phyloP scores from a whole-genome alignment of 1,140 invertebrate genomes.

The Eubasilissa regina region DNA sequence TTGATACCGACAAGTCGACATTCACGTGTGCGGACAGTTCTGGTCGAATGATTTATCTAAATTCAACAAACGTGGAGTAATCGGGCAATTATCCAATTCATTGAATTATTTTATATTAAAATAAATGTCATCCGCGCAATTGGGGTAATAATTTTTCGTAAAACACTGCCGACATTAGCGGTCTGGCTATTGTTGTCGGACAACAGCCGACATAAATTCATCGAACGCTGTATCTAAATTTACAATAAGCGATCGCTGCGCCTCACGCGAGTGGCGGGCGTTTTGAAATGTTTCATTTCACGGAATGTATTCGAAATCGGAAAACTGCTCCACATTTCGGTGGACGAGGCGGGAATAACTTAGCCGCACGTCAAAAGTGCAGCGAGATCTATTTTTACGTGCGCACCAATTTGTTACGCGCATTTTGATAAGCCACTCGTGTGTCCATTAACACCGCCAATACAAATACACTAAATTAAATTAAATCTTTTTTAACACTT shows the following conservation, averaged over 20 bases:
- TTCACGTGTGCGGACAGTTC: slow-evolving; percentile 30
- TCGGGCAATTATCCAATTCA: slow-evolving; percentile 60
- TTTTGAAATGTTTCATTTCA: slow-evolving; percentile 48
- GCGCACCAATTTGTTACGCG: too few relatives aligned
- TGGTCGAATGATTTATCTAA: slow-evolving; percentile 56
- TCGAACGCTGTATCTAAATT: slow-evolving; percentile 48
- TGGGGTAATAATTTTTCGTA: slow-evolving; percentile 58
- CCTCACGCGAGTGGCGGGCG: slow-evolving; percentile 22
- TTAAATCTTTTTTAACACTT: too few relatives aligned
- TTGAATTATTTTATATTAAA: slow-evolving; percentile 61
- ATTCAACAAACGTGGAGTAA: slow-evolving; percentile 42
- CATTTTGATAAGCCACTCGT: too few relatives aligned
- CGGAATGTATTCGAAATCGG: slow-evolving; percentile 43
- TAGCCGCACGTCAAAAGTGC: slow-evolving; percentile 14
- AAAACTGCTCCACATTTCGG: slow-evolving; percentile 41
- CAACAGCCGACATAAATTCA: slow-evolving; percentile 36
- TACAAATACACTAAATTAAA: too few relatives aligned
- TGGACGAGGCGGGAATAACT: slow-evolving; percentile 18
- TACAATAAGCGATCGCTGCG: slow-evolving; percentile 30
- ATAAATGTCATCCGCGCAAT: slow-evolving; percentile 59
- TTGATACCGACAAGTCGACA: neutral
- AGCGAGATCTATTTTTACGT: neutral
- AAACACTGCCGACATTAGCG: slow-evolving; percentile 53
- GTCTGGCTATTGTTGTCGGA: slow-evolving; percentile 57
- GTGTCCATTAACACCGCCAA: too few relatives aligned